Conservation (phyloP, 2,797 vertebrate species). For the Kryptolebias ocellatus region DNA sequence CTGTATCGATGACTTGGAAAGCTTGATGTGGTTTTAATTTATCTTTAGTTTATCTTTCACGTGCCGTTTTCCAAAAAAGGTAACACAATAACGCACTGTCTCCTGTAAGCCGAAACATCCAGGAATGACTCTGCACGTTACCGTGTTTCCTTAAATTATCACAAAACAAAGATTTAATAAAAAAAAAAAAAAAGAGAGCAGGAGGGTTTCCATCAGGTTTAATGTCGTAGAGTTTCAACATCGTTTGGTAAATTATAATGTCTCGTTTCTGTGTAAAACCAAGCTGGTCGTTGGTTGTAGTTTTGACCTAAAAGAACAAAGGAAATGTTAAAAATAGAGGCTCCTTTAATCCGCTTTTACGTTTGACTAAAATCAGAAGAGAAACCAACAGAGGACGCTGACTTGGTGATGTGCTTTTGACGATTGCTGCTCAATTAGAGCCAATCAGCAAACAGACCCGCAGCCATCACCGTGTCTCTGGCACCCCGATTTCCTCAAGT, state of each 20-base stretch:
- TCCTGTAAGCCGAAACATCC: conserved; percentile 53
- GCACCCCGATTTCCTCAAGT: conserved; percentile 58
- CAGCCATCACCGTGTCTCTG: conserved; percentile 40
- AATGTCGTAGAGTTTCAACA: not conserved
- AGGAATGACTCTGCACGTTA: conserved; percentile 39
- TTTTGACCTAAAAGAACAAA: not conserved
- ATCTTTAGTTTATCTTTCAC: conserved; percentile 19
- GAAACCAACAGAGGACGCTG: conserved; percentile 35
- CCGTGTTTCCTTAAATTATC: conserved; percentile 31
- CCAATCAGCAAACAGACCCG: conserved; percentile 41
- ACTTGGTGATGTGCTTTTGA: conserved; percentile 32
- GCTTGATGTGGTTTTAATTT: conserved; percentile 40
- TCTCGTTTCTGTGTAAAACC: not conserved
- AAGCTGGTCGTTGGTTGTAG: no score
- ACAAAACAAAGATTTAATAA: not conserved
- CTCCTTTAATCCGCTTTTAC: no score
- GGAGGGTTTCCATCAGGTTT: not conserved
- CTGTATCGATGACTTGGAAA: conserved; percentile 51
- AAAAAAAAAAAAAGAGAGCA: not conserved
- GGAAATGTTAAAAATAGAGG: not conserved
- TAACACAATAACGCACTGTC: conserved; percentile 57
- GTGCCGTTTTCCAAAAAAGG: conserved; percentile 50
- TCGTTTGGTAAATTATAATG: not conserved
- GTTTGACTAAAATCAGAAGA: not conserved
- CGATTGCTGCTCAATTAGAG: conserved; percentile 50